Evolutionary conservation across 2,113 vertebrate species (phyloP), one percentile per base, ranked within the genome.

Genomic region (Calidris pygmaea): DNA sequence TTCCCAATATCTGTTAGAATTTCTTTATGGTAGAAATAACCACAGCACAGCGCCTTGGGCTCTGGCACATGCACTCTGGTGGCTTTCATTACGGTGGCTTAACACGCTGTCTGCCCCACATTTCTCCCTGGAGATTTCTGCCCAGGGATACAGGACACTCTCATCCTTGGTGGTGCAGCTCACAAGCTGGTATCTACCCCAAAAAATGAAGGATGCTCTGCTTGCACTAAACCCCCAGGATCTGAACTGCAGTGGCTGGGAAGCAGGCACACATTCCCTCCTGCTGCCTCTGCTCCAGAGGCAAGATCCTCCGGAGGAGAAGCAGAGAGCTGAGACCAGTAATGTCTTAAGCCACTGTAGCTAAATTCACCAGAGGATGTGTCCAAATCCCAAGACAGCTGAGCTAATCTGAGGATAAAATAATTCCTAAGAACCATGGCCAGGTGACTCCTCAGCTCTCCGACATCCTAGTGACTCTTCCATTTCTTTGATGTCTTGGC

Each of bases 321-420:
- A 88, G 35, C 45, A 73, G 37, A 63, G 7, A 78, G 35, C 30
- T 75, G n/a, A 30, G n/a, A 10, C 56, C 73, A 85, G 35, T 63
- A 50, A 5, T 6, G 15, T n/a, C 68, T 80, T 71, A 89, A 95
- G 79, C 75, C 52, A 65, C 45, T 75, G 43, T 34, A 78, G 68
- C 60, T 93, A 71, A 95, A 85, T 82, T 92, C 84, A 89, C 66
- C 66, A 85, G 66, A 79, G 60, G 66, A 93, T 60, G 35, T 91
- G 74, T 87, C 81, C 77, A 95, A 91, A 93, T 11, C 52, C 34
- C 87, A 72, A 56, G 89, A 87, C 70, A 90, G 58, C 47, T 74
- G 34, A 88, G 60, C 67, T 93, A 90, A 90, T 87, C 79, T 48
- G 52, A 70, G 72, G 82, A 93, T 86, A 96, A 96, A 93, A 81